These are phyloP conservation scores for Caiman crocodilus DNA, from an alignment of 2,797 vertebrate species.

Conservation along the genomic window DNA sequence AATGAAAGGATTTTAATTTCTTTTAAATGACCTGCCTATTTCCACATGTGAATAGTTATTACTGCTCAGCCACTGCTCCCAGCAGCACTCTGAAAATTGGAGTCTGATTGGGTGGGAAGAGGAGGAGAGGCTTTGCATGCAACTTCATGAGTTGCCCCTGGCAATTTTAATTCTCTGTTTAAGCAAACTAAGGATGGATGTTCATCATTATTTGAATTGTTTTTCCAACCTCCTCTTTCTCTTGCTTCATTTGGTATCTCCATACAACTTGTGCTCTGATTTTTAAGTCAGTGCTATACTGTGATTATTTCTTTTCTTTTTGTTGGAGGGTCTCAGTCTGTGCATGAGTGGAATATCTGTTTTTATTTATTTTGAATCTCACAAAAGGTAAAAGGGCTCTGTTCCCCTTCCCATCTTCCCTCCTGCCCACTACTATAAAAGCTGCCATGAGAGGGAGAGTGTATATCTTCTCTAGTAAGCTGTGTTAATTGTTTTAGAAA, in stretches of 20 bases:
- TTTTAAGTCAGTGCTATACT: no score
- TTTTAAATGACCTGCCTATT: constrained; percentile 51
- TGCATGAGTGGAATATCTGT: no score
- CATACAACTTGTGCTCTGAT: background rate
- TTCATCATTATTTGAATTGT: background rate
- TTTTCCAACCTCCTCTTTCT: background rate
- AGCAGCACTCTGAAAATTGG: constrained; percentile 17
- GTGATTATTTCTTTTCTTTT: no score
- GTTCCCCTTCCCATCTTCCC: no score
- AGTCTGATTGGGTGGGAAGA: background rate
- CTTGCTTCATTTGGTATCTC: background rate
- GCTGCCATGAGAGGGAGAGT: no score
- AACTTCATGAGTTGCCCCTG: background rate
- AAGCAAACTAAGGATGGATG: background rate
- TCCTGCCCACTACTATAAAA: no score
- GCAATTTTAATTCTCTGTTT: background rate
- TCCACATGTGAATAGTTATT: constrained; percentile 28
- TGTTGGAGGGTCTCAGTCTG: no score
- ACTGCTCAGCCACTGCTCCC: constrained; percentile 27
- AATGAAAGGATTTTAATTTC: constrained; percentile 50
- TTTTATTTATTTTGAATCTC: no score
- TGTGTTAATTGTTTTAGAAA: no score
- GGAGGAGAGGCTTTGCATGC: background rate
- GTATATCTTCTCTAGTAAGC: no score
- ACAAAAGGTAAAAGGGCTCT: no score